Base-by-base conservation (phyloP, 2,797 vertebrate species). In the Spinus pinus region DNA sequence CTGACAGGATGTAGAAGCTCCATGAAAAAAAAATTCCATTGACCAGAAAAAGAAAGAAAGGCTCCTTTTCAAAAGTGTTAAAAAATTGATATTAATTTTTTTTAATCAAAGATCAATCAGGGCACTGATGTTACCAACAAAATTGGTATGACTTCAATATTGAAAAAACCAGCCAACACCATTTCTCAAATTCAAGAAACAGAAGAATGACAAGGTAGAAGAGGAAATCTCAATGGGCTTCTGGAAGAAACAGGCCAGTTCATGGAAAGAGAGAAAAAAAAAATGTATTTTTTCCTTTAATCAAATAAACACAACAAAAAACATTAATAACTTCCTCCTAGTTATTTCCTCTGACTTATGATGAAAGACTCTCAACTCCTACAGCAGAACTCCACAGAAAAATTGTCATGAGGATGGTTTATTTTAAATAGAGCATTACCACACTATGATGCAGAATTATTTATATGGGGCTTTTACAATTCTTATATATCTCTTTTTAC, bases 121-220 rank as follows among this genome's bases (percentile, higher is more conserved):
- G 42, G 17, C 15, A 42, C 7, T 58, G 47, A 41, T n/a, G 3
- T 39, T 75, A 62, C 23, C 49, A 66, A 62, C 3, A 74, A 67
- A 86, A 93, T n/a, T 4, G 14, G 1, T 53, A 41, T n/a, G 28
- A 31, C 5, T 83, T 86, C 42, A 81, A 75, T 86, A 56, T 1
- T 22, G 3, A 21, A 44, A 71, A 1, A 0, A 39, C 1, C 7
- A 33, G n/a, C 1, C 0, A 78, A 57, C 3, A 37, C 3, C 12
- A 2, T 53, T 78, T 17, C 65, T 30, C 50, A 60, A 81, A 60
- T 31, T 75, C 51, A 84, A 73, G 51, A 61, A 80, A 66, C 4
- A 67, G 53, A 67, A 77, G 23, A 82, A 66, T 25, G 0, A 46
- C 22, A 70, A 23, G 4, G 6, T 20, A 77, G 31, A 60, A 90